These are phyloP conservation scores for Colostygia pectinataria DNA, from an alignment of 2,888 invertebrate genomes.

Conservation along the genomic window DNA sequence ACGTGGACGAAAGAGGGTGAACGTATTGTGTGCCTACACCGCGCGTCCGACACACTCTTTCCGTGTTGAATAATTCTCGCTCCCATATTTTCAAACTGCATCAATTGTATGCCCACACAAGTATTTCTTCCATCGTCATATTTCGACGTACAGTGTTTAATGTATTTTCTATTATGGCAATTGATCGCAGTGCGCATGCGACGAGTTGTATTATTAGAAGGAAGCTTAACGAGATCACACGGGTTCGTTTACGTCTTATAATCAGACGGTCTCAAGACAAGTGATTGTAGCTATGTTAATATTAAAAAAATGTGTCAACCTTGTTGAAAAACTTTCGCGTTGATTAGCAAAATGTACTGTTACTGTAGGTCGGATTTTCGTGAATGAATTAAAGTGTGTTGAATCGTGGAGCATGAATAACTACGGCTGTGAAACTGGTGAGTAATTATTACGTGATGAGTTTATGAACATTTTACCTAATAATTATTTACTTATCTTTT, in stretches of 20 bases:
- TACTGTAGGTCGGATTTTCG: conserved; percentile 34
- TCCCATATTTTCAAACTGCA: conserved; percentile 67
- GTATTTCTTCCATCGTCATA: conserved; percentile 44
- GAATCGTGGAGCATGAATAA: conserved; percentile 44
- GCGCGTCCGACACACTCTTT: conserved; percentile 40
- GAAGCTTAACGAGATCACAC: conserved; percentile 61
- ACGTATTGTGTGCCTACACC: conserved; percentile 2
- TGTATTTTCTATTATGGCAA: conserved; percentile 73
- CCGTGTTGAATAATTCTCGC: conserved; percentile 61
- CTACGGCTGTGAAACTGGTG: conserved; percentile 46
- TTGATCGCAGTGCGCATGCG: conserved; percentile 75
- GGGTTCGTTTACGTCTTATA: conserved; percentile 44
- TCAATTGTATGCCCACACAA: conserved; percentile 54
- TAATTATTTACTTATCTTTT: no score
- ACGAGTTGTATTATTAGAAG: conserved; percentile 68
- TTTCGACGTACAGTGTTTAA: conserved; percentile 66
- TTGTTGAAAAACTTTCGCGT: conserved; percentile 31
- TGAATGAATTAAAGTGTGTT: conserved; percentile 33
- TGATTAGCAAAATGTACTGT: conserved; percentile 21
- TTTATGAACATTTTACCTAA: no score
- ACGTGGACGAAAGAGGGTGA: conserved; percentile 6
- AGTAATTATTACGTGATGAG: conserved; percentile 31
- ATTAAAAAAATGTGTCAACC: conserved; percentile 40
- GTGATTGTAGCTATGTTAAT: conserved; percentile 47
- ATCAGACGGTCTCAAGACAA: conserved; percentile 37